phyloP scores from a whole-genome alignment of 2,888 invertebrate genomes.

The Spicauda simplicius region DNA sequence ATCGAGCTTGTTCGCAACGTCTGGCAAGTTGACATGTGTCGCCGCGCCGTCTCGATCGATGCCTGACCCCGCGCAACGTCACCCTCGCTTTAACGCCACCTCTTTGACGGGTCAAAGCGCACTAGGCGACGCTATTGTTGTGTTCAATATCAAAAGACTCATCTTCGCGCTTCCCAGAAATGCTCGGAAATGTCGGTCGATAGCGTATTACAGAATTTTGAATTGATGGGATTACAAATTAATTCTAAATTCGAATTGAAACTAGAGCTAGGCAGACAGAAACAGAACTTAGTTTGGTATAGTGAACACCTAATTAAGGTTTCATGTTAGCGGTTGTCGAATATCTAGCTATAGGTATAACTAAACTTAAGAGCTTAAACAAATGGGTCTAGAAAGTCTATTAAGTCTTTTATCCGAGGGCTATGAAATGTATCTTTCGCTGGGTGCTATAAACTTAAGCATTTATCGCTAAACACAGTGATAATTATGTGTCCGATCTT shows the following conservation, averaged over 20 bases:
- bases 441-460: too few species aligned
- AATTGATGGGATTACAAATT: background rate
- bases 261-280: too few species aligned
- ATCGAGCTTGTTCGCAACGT: conserved; percentile 7
- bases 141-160: conserved; percentile 15
- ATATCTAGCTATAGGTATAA: too few species aligned
- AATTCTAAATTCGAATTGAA: background rate
- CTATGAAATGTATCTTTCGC: too few species aligned
- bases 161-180: conserved; percentile 5
- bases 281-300: too few species aligned
- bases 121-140: conserved; percentile 27
- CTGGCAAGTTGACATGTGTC: conserved; percentile 34
- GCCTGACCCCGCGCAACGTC: conserved; percentile 73
- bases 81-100: conserved; percentile 61
- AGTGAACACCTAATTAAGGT: too few species aligned
- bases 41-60: conserved; percentile 68
- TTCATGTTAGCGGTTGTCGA: too few species aligned
- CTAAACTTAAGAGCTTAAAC: too few species aligned
- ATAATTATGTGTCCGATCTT: too few species aligned
- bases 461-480: too few species aligned
- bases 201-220: background rate
- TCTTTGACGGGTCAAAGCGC: conserved; percentile 58
- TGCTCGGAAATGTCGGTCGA: background rate
- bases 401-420: too few species aligned
- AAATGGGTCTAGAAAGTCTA: too few species aligned